Evolutionary conservation across 2,888 invertebrate species (phyloP).

Genomic region (Drosophila robusta): DNA sequence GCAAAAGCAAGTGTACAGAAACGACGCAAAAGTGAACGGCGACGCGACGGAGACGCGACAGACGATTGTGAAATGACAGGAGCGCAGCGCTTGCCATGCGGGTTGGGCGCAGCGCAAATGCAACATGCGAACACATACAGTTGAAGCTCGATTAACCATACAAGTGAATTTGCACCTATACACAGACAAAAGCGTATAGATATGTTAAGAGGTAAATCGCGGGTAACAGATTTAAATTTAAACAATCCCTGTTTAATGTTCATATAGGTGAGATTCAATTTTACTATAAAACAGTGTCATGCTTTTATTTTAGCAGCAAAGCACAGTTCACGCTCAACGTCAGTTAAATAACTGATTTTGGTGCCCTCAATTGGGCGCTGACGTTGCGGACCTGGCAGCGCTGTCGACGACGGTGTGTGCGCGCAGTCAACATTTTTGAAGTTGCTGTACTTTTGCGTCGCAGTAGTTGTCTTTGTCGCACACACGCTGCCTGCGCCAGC

Average conservation of each 20-base stretch:
- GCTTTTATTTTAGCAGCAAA: too few species aligned
- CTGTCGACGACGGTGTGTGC: slow-evolving; percentile 56
- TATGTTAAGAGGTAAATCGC: too few species aligned
- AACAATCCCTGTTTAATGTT: too few species aligned
- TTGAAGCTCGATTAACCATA: too few species aligned
- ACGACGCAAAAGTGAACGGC: slow-evolving; percentile 79
- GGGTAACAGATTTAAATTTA: too few species aligned
- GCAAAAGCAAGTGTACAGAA: slow-evolving; percentile 72
- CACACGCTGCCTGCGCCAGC: slow-evolving; percentile 73
- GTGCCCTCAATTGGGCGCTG: slow-evolving; percentile 47
- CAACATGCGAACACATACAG: too few species aligned
- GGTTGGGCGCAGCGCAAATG: slow-evolving; percentile 7
- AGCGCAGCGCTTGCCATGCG: slow-evolving; percentile 22
- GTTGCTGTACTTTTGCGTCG: slow-evolving; percentile 81
- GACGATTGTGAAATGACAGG: slow-evolving; percentile 72
- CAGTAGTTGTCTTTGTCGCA: slow-evolving; percentile 79
- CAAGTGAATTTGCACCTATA: too few species aligned
- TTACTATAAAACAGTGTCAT: too few species aligned
- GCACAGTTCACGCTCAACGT: too few species aligned
- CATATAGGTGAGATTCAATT: neutral
- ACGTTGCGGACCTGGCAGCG: slow-evolving; percentile 38
- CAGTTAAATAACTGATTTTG: neutral
- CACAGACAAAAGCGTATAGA: too few species aligned
- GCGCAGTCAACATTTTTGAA: slow-evolving; percentile 78
- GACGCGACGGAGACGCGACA: slow-evolving; percentile 76